Base-by-base conservation (phyloP, 2,888 invertebrate genomes). In the Agrotis puta region DNA sequence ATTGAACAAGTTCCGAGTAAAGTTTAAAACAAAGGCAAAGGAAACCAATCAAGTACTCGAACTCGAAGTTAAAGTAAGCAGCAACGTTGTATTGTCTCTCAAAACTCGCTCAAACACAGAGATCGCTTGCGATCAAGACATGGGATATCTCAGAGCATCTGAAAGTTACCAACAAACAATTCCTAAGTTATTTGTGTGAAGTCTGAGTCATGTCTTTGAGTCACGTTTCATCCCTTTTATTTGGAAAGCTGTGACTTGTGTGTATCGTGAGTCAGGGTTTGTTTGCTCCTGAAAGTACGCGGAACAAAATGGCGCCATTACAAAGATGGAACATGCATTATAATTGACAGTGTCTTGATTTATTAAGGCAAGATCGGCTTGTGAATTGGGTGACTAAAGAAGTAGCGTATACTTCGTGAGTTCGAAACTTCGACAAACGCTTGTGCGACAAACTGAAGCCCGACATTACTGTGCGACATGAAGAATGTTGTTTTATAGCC, bases 221-320 rank as follows among this genome's bases (percentile, higher is more conserved):
- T 85, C 86, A 85, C 65, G 65, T 58, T 63, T 81, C 76, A 81
- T 81, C 84, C 85, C 74, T 70, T 79, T 74, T 83, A 77, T 80
- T 85, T 79, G 54, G 76, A 62, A 76, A 78, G 75, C 74, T 69
- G 76, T 57, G 22, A 66, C 68, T 18, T 67, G 76, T 57, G 22
- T 64, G 70, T 18, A 39, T 51, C 24, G 48, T 85, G 84, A 84
- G 43, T 84, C 85, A 85, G 74, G 62, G 27, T 67, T 73, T 79
- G 79, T 78, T 78, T 82, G 56, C 73, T 79, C 22, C 56, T 56
- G 62, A 65, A 78, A 78, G 73, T 67, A 48, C 48, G 64, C 13
- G 24, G 39, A 24, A 43, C 47, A 47, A 43, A 53, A 62, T 78
- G 64, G 68, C 73, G 50, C 22, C 51, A 68, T 50, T 61, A 50